Conservation (phyloP, 2,797 vertebrate species). For the Acanthurus lineatus region DNA sequence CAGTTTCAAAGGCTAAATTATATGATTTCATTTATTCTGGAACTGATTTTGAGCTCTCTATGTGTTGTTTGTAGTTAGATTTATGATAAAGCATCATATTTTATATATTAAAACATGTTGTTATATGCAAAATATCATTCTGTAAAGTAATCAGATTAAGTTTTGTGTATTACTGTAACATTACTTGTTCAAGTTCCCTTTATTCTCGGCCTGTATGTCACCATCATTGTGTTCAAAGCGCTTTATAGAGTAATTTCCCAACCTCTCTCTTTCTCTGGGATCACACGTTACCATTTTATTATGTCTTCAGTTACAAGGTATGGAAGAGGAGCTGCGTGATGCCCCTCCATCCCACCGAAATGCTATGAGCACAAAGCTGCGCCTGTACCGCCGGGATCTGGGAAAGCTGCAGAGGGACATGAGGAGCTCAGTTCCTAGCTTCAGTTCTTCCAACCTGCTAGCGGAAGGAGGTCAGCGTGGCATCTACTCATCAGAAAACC, state of each 20-base stretch:
- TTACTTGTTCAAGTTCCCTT: neutral
- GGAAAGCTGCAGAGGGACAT: slow-evolving; percentile 93
- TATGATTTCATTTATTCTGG: neutral
- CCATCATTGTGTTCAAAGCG: neutral
- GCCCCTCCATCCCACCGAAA: slow-evolving; percentile 91
- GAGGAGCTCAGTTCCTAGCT: slow-evolving; percentile 82
- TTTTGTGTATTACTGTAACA: neutral
- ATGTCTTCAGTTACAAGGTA: slow-evolving; percentile 88
- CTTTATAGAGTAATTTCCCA: neutral
- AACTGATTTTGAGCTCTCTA: neutral
- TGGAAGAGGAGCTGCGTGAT: slow-evolving; percentile 93
- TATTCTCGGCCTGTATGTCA: neutral
- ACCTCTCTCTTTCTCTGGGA: neutral
- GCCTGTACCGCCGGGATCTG: slow-evolving; percentile 90
- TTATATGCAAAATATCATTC: neutral
- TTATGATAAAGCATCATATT: neutral
- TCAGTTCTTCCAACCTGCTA: slow-evolving; percentile 73
- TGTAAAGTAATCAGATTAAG: neutral
- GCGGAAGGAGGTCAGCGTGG: slow-evolving; percentile 82
- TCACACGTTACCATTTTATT: neutral
- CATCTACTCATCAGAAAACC: slow-evolving; percentile 89
- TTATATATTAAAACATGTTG: too few relatives aligned
- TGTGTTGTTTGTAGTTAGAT: neutral
- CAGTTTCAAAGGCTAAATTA: neutral
- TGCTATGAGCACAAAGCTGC: slow-evolving; percentile 92